Base-by-base conservation (phyloP, 2,888 invertebrate species). In the Melinaea menophilus region DNA sequence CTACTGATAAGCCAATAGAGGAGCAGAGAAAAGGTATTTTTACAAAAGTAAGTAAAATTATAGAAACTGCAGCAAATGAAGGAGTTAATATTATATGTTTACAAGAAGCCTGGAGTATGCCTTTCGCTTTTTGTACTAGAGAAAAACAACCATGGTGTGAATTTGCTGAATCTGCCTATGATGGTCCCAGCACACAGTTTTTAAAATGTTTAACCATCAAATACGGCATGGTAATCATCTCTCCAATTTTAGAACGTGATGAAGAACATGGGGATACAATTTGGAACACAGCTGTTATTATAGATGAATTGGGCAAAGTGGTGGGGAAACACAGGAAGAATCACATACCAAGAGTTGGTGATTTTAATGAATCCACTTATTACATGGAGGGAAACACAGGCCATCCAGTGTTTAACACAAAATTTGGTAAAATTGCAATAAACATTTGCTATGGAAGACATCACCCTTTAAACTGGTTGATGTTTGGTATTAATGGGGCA, bases 91-190 rank as follows among this genome's bases (percentile, higher is more conserved):
- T 99, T 34, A 79, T 99, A 59, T 98, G 99, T 79, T 93, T 99
- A 66, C 99, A 99, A 88, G 99, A 99, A 90, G 97, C 98, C 2
- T 99, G 99, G 99, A 95, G 95, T 56, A 99, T 99, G 99, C 99
- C 99, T 0, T 99, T 99, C 90, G 98, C 96, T 0, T 99, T 99
- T 88, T 99, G 99, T 81, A 99, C 99, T 0, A 92, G 99, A 64
- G 98, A 98, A 85, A 98, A 98, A 78, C 93, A 94, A 67, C 99
- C 99, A 0, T 99, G 99, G 99, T 96, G 96, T 79, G 97, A 99
- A 86, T 98, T 99, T 88, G 98, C 99, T 0, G 99, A 99, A 87
- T 93, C 95, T 64, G 97, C 95, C 0, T 93, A 95, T 75, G 88
- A 92, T 71, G 99, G 99, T 0, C 95, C 97, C 0, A 95, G 98